Evolutionary conservation across 2,888 invertebrate genomes (phyloP).

Genomic region (Argyresthia albistria): DNA sequence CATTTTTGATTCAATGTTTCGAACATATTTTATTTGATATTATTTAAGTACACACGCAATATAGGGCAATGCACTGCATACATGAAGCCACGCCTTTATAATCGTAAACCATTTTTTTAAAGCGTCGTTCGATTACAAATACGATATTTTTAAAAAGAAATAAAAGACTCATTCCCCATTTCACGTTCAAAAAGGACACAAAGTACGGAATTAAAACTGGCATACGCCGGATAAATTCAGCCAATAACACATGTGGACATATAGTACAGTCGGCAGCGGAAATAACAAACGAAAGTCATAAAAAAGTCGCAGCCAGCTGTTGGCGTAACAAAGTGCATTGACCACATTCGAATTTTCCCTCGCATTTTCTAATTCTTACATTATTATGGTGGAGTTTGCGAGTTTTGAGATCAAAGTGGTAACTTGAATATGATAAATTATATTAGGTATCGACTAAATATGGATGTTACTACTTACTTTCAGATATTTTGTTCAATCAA

Average conservation of each 20-base stretch:
- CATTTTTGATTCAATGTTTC: too few relatives aligned
- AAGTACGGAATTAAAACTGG: slow-evolving; percentile 22
- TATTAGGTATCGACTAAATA: too few relatives aligned
- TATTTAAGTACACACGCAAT: background rate
- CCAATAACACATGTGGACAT: slow-evolving; percentile 28
- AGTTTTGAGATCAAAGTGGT: too few relatives aligned
- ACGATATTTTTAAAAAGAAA: background rate
- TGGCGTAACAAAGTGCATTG: slow-evolving; percentile 32
- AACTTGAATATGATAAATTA: too few relatives aligned
- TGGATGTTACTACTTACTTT: too few relatives aligned
- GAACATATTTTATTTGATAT: too few relatives aligned
- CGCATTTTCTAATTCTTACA: slow-evolving; percentile 3
- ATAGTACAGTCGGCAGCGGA: slow-evolving; percentile 13
- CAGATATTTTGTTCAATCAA: too few relatives aligned
- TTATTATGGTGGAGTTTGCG: too few relatives aligned
- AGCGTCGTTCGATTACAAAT: background rate
- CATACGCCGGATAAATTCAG: slow-evolving; percentile 21
- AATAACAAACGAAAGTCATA: slow-evolving; percentile 33
- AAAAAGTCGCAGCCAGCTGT: slow-evolving; percentile 54
- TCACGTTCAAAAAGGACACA: background rate
- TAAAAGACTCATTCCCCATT: background rate
- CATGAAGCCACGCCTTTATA: background rate
- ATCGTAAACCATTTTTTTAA: background rate
- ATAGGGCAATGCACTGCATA: background rate
- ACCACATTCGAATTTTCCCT: slow-evolving; percentile 13